Base-by-base conservation (phyloP, 2,888 invertebrate genomes). In the Gryllus longicercus region DNA sequence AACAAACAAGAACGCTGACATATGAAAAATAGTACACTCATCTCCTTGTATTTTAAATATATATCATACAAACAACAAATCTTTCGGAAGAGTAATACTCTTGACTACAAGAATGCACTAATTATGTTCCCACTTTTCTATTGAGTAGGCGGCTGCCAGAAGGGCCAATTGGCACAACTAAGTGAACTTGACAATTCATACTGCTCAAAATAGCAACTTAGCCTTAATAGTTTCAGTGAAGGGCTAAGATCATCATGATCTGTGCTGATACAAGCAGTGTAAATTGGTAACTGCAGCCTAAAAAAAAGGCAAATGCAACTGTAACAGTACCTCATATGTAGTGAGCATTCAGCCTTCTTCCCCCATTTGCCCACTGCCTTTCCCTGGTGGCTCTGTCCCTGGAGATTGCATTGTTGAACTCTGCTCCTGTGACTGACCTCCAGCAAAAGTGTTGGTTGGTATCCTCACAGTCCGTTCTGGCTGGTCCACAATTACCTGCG, bases 401-500 rank as follows among this genome's bases (percentile, higher is more conserved):
- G 38, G n/a, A 14, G 51, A 76, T 23, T 76, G 79, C 38, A 51
- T 51, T 49, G 63, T 14, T 38, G 23, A 51, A 78, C 51, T 76
- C 49, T 74, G 51, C 50, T 78, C 76, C 49, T 74, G n/a, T 18
- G 63, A 25, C 50, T 74, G n/a, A n/a, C 11, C 38, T 63, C 63
- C 63, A 63, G 16, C 63, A 18, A n/a, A 63, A 63, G 63, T 50
- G 78, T 21, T 23, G 78, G 18, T 25, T 10, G 21, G 23, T 74
- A 23, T n/a, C 14, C 21, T 38, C 21, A 14, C 74, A 12, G 63
- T 11, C 5, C 63, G 78, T 51, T 80, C 80, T 49, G 78, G 80
- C 51, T 82, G 81, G 78, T 82, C 82, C 21, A 83, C 80, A 81
- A 82, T 78, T 16, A 81, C 81, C 74, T 82, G 79, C 14, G 82